Conservation (phyloP, 2,888 invertebrate genomes). For the Lamellibrachia columna region DNA sequence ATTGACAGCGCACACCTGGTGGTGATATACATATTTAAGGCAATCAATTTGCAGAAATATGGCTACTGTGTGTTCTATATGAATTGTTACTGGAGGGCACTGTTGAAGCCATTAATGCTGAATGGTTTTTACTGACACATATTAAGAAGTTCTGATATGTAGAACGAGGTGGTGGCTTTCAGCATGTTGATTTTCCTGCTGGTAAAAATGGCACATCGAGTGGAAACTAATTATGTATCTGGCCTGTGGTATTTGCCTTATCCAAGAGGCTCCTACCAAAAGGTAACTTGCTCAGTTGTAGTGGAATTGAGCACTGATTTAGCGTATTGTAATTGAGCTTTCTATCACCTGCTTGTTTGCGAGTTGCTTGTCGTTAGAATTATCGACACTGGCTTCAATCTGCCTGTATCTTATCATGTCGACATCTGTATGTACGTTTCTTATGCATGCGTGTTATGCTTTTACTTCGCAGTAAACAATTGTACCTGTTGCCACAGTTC, state of each 20-base stretch:
- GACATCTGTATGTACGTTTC: not conserved
- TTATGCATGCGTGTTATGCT: conserved; percentile 1
- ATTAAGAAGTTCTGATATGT: not conserved
- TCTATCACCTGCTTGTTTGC: not conserved
- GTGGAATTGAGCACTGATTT: not conserved
- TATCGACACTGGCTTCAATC: not conserved
- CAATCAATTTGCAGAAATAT: not conserved
- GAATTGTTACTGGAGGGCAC: not conserved
- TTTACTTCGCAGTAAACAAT: conserved; percentile 12
- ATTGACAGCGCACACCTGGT: not conserved
- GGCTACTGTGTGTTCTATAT: not conserved
- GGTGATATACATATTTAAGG: not conserved
- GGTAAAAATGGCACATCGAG: conserved; percentile 2
- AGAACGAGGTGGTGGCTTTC: not conserved
- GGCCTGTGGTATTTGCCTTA: not conserved
- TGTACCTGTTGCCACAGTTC: not conserved
- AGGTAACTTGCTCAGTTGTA: not conserved
- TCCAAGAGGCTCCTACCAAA: not conserved
- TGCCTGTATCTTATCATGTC: not conserved
- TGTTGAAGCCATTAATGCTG: not conserved
- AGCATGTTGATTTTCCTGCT: not conserved
- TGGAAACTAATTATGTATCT: not conserved
- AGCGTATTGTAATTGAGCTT: not conserved
- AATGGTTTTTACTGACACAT: not conserved
- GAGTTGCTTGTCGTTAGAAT: not conserved